A percentile compares a stretch with the other conserved stretches of the same genome.
Conservation (phyloP, 2,888 invertebrate genomes). For the Coleophora deauratella region DNA sequence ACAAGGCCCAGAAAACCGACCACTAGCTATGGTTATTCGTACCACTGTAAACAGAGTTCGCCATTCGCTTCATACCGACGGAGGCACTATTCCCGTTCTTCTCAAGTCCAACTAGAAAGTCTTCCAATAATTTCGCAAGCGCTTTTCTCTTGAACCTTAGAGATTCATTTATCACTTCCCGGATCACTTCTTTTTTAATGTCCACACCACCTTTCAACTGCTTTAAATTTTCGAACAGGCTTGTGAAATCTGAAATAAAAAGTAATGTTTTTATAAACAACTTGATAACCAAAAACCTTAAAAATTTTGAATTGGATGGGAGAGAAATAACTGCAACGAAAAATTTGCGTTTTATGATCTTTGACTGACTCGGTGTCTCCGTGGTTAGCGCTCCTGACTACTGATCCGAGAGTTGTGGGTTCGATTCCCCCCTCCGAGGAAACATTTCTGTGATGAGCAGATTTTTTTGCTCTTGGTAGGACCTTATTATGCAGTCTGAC, state of each 20-base stretch:
- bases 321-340: background rate
- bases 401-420: too few species aligned
- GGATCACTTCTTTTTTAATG: slow-evolving; percentile 79
- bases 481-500: too few species aligned
- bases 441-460: too few species aligned
- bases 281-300: background rate
- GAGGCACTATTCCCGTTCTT: slow-evolving; percentile 67
- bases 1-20: slow-evolving; percentile 2
- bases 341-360: too few species aligned
- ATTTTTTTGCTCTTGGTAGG: too few species aligned
- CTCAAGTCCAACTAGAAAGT: slow-evolving; percentile 71
- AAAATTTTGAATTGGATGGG: background rate
- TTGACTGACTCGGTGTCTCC: too few species aligned
- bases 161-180: slow-evolving; percentile 83
- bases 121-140: slow-evolving; percentile 79
- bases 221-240: slow-evolving; percentile 80
- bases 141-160: slow-evolving; percentile 84
- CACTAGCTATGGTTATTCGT: slow-evolving; percentile 61
- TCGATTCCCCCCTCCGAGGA: too few species aligned
- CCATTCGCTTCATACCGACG: slow-evolving; percentile 44
- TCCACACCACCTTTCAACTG: slow-evolving; percentile 80
- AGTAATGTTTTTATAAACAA: slow-evolving; percentile 4
- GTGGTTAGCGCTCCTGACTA: too few species aligned
- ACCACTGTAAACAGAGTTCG: slow-evolving; percentile 46
- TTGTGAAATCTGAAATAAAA: slow-evolving; percentile 78